Evolutionary conservation across 2,797 vertebrate genomes (phyloP).

Genomic region (Muscicapa striata): DNA sequence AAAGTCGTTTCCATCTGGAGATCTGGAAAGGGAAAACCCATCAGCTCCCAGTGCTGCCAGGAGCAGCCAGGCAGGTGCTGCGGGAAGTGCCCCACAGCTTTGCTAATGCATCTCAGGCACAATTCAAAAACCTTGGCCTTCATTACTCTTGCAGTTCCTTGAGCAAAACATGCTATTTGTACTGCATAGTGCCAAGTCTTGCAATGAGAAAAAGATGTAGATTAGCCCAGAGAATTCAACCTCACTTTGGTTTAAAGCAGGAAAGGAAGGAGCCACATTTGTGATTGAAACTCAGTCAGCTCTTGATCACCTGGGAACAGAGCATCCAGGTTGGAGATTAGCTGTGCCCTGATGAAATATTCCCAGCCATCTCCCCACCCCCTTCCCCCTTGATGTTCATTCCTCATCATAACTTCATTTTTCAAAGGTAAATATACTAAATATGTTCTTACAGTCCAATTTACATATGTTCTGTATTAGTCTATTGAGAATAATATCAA

Average conservation of each 20-base stretch:
- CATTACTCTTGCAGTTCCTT: conserved; percentile 19
- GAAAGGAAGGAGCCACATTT: conserved; percentile 9
- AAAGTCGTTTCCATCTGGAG: background rate
- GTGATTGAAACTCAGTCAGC: conserved; percentile 30
- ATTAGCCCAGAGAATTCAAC: background rate
- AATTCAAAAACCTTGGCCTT: background rate
- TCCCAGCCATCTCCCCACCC: background rate
- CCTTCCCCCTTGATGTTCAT: background rate
- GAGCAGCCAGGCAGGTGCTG: conserved; percentile 23
- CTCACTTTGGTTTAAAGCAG: conserved; percentile 5
- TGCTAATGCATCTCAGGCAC: conserved; percentile 20
- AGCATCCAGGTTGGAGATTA: background rate
- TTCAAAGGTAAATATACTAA: conserved; percentile 35
- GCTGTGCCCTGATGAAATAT: conserved; percentile 23
- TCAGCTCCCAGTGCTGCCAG: background rate
- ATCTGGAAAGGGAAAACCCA: conserved; percentile 18
- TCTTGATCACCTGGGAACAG: conserved; percentile 18
- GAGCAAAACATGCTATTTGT: background rate
- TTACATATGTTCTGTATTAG: conserved; percentile 49
- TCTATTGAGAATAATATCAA: conserved; percentile 25
- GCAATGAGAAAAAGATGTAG: conserved; percentile 48
- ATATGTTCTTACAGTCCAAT: background rate
- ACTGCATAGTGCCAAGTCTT: conserved; percentile 21
- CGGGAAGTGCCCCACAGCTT: background rate
- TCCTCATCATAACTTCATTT: conserved; percentile 45